Percentiles rank a stretch among this genome's conserved stretches.
These are phyloP conservation scores for roundworm (Caenorhabditis elegans) DNA, from an alignment of 1,140 invertebrate species.

Conservation along the genomic window DNA sequence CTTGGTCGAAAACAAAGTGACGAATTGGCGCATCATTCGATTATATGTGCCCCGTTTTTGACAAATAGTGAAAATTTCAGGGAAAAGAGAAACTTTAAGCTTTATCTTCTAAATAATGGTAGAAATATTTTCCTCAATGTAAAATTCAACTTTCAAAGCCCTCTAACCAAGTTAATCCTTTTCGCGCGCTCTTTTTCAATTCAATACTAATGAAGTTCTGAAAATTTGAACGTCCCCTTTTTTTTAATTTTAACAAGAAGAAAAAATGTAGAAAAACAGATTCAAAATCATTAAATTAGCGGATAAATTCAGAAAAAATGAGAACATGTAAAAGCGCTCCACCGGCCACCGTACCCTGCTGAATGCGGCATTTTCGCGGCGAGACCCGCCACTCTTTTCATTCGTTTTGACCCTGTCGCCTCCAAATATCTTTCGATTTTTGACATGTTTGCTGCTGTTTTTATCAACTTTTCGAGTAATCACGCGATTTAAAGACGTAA, in stretches of 20 bases:
- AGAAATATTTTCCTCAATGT: no score
- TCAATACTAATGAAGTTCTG: no score
- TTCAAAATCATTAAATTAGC: not conserved
- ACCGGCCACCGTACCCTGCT: not conserved
- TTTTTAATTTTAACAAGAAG: no score
- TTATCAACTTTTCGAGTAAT: conserved; percentile 19
- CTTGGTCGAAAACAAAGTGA: not conserved
- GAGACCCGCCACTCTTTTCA: not conserved
- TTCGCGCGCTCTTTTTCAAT: no score
- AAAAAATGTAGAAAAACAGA: no score
- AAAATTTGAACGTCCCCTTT: no score
- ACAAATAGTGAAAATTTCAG: not conserved
- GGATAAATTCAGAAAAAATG: not conserved
- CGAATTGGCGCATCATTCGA: conserved; percentile 4
- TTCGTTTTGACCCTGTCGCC: conserved; percentile 10
- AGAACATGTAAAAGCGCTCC: not conserved
- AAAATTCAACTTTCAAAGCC: no score
- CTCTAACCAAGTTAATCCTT: no score
- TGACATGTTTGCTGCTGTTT: conserved; percentile 14
- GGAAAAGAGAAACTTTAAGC: no score
- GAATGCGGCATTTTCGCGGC: not conserved
- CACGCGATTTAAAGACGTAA: not conserved
- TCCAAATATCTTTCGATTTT: conserved; percentile 29
- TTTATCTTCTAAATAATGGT: no score
- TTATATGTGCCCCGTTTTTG: not conserved